These are phyloP conservation scores for Drosophila mayri DNA, from an alignment of 1,140 invertebrate genomes.

Conservation along the genomic window DNA sequence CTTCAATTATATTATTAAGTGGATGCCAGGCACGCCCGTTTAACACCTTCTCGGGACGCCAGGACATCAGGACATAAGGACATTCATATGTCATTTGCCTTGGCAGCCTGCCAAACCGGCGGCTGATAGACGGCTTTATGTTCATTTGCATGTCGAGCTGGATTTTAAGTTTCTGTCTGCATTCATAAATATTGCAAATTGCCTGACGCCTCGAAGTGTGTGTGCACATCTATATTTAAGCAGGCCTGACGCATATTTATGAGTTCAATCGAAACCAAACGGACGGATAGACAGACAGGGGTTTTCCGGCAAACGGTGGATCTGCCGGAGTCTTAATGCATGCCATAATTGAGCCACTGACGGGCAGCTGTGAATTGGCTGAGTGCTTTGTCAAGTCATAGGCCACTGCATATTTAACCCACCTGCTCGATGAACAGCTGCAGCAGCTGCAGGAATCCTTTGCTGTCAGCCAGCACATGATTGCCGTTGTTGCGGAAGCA, in stretches of 20 bases:
- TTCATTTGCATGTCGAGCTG: conserved; percentile 44
- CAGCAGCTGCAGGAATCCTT: conserved; percentile 76
- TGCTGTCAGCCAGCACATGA: conserved; percentile 79
- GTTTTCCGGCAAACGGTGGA: not conserved
- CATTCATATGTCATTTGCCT: conserved; percentile 47
- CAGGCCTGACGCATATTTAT: conserved; percentile 52
- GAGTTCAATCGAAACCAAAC: conserved; percentile 34
- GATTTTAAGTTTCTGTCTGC: conserved; percentile 52
- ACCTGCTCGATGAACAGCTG: conserved; percentile 77
- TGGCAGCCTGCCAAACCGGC: conserved; percentile 40
- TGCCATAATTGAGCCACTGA: conserved; percentile 48
- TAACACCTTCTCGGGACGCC: conserved; percentile 31
- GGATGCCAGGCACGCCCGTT: conserved; percentile 40
- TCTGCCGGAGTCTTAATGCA: conserved; percentile 32
- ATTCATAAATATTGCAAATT: conserved; percentile 63
- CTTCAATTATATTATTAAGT: conserved; percentile 69
- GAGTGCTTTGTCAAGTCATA: conserved; percentile 35
- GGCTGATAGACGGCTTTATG: conserved; percentile 36
- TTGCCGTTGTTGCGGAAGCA: conserved; percentile 80
- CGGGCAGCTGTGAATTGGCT: conserved; percentile 40
- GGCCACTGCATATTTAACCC: conserved; percentile 42
- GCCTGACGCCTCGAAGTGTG: conserved; percentile 41
- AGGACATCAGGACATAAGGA: not conserved
- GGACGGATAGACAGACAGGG: conserved; percentile 9
- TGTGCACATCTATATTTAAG: conserved; percentile 46